phyloP scores from a whole-genome alignment of 1,140 invertebrate genomes.

The Zaprionus ornatus region DNA sequence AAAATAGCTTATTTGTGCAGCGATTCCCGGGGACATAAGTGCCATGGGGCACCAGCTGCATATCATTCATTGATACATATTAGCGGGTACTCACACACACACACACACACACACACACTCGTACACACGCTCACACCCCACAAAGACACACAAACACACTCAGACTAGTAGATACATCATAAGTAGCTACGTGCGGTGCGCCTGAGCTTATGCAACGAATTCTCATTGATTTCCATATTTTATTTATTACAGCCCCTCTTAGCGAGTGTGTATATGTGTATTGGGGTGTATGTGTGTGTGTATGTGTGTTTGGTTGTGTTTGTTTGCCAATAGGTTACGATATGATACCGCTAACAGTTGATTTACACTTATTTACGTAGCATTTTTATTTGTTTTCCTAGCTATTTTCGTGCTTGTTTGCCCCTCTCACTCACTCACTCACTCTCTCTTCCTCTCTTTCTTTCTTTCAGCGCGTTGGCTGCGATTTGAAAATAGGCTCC shows the following conservation, averaged over 20 bases:
- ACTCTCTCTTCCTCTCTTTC: constrained; percentile 26
- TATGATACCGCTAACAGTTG: constrained; percentile 75
- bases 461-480: constrained; percentile 92
- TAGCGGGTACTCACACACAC: neutral
- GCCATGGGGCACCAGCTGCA: constrained; percentile 32
- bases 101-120: neutral
- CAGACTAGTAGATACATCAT: constrained; percentile 27
- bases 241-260: constrained; percentile 58
- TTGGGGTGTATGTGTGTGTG: constrained; percentile 18
- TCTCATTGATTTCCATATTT: constrained; percentile 76
- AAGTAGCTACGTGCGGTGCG: constrained; percentile 24
- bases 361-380: constrained; percentile 77
- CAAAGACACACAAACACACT: neutral
- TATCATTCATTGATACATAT: constrained; percentile 32
- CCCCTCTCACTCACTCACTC: neutral
- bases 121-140: neutral
- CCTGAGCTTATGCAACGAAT: constrained; percentile 64
- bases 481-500: constrained; percentile 94
- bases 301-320: constrained; percentile 3
- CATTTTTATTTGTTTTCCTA: constrained; percentile 40
- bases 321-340: constrained; percentile 54
- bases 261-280: constrained; percentile 16
- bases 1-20: neutral
- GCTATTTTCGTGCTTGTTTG: neutral
- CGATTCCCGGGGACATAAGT: constrained; percentile 1